Evolutionary conservation across 2,113 vertebrate species (phyloP).

Genomic region (Lanius ludovicianus): DNA sequence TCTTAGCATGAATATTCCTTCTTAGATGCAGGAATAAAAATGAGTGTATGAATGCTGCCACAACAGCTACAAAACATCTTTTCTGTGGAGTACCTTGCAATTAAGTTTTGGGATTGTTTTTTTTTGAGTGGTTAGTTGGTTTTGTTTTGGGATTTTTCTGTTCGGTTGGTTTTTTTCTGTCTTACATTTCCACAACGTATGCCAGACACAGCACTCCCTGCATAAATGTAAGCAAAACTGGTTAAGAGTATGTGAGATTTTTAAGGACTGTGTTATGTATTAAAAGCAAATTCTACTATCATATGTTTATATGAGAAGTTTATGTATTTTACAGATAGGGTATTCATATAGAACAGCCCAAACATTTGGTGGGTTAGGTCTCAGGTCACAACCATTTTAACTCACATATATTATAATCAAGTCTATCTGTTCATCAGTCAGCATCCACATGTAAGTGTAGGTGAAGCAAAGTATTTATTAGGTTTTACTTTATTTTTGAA

Average conservation of each 20-base stretch:
- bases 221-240: not conserved
- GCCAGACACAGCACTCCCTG: not conserved
- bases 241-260: not conserved
- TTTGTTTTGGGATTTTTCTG: not conserved
- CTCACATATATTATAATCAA: not conserved
- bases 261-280: not conserved
- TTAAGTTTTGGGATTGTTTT: not conserved
- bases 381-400: not conserved
- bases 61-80: not conserved
- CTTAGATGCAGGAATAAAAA: not conserved
- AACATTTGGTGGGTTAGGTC: not conserved
- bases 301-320: not conserved
- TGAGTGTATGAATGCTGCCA: not conserved
- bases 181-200: not conserved
- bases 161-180: rapidly evolving
- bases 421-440: not conserved
- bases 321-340: not conserved
- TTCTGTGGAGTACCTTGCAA: not conserved
- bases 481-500: not conserved
- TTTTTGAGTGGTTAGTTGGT: not conserved
- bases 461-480: not conserved
- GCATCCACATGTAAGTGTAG: not conserved
- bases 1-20: not conserved
- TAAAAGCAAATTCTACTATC: not conserved
- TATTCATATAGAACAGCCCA: not conserved